Base-by-base conservation (phyloP, 2,113 vertebrate species). In the Hippopotamus amphibius region DNA sequence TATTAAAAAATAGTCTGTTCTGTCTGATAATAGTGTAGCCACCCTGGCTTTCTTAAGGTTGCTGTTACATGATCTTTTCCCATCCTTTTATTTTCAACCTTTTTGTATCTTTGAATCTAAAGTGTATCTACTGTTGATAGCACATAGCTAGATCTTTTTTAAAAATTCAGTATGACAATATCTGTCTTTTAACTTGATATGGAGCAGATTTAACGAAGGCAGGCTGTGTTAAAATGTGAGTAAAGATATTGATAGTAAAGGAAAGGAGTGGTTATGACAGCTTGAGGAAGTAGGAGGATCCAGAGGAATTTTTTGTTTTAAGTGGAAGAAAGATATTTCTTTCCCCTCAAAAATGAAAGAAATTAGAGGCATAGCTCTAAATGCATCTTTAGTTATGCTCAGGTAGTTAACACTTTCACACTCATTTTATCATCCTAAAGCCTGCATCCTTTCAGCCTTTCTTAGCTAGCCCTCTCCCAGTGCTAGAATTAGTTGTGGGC, bases 81-180 rank as follows among this genome's bases (percentile, higher is more conserved):
- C 37, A 83, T 22, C 24, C 17, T 84, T 90, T 83, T 48, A 72
- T 48, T 72, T 81, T 69, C 33, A 88, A 81, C 19, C 2, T 48
- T 59, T 88, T 50, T 81, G n/a, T 88, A 88, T 30, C 50, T 69
- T 28, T 71, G 84, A 85, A 53, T 68, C 30, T 53, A 85, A 85
- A 53, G 15, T 41, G 16, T 5, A 71, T 55, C 65, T 87, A 15
- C 15, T 41, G 6, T 50, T 26, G 37, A 68, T 2, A 66, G 21
- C 5, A 86, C 26, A 86, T 17, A 66, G 19, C 46, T 86, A 14
- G 59, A 77, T 82, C 43, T 65, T 83, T 81, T 1, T 57, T 7
- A 77, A 77, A 53, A 77, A 91, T 81, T 59, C 5, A 77, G 43
- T 85, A 76, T 79, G 72, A 86, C 7, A 95, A n/a, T 72, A 95